Evolutionary conservation across 1,140 invertebrate genomes (phyloP).

Genomic region (Diabrotica undecimpunctata): DNA sequence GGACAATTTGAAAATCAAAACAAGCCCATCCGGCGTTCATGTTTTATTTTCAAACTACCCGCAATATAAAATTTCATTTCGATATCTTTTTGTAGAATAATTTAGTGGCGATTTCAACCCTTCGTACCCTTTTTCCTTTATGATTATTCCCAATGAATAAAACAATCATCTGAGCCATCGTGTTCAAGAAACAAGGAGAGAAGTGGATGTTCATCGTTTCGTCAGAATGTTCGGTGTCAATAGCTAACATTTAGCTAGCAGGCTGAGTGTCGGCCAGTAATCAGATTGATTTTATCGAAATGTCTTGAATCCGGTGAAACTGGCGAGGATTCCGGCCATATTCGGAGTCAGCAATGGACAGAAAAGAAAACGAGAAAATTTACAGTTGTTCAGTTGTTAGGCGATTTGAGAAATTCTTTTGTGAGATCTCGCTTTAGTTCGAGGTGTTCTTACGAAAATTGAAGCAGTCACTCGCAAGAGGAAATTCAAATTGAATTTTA

Average conservation of each 20-base stretch:
- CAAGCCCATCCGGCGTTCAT: no score
- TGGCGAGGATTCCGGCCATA: constrained; percentile 1
- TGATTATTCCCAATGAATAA: neutral
- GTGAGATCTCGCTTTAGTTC: neutral
- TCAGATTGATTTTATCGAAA: neutral
- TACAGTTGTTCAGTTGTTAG: neutral
- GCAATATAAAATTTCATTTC: no score
- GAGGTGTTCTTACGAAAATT: neutral
- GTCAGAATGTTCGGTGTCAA: neutral
- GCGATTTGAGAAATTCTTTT: neutral
- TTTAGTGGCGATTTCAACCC: no score
- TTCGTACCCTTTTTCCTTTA: neutral
- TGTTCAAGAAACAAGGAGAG: neutral
- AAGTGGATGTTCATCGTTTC: constrained; percentile 1
- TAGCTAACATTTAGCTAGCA: neutral
- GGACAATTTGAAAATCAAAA: no score
- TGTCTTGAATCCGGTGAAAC: neutral
- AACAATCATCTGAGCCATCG: neutral
- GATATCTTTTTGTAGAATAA: no score
- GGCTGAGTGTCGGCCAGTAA: neutral
- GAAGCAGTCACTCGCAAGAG: neutral
- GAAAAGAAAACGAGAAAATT: constrained; percentile 2
- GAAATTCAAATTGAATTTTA: neutral
- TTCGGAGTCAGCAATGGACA: neutral
- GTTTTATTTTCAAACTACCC: no score